phyloP scores from a whole-genome alignment of 2,113 vertebrate genomes.

The Tyrannus savana region DNA sequence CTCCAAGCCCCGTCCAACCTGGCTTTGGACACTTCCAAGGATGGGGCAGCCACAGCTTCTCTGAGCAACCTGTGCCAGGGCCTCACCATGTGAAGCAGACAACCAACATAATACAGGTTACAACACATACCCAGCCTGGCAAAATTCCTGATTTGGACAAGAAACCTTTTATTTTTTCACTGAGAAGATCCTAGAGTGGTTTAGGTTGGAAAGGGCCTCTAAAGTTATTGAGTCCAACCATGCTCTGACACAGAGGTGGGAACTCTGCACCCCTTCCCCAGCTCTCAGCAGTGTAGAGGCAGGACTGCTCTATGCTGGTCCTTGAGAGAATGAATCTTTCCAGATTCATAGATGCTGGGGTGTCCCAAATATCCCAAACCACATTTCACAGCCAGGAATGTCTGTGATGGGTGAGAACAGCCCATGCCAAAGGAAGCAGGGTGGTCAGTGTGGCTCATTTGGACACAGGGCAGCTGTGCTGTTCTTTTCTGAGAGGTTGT shows the following conservation, averaged over 20 bases:
- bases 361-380: constrained; percentile 8
- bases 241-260: not conserved
- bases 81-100: not conserved
- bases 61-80: not conserved
- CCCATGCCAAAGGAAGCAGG: not conserved
- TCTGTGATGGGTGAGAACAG: not conserved
- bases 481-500: constrained; percentile 71
- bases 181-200: not conserved
- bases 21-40: not conserved
- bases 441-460: constrained; percentile 50
- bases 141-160: not conserved
- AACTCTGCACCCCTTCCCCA: not conserved
- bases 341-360: not conserved
- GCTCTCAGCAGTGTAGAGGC: not conserved
- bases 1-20: not conserved
- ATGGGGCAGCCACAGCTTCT: not conserved
- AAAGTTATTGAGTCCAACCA: rapidly evolving
- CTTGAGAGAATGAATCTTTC: not conserved
- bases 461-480: constrained; percentile 58
- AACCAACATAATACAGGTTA: not conserved
- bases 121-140: not conserved
- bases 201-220: not conserved
- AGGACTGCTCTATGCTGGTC: not conserved
- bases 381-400: not conserved
- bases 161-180: not conserved